Percentiles rank a stretch among this genome's conserved stretches.
These are phyloP conservation scores for Eilema sororculum DNA, from an alignment of 2,888 invertebrate genomes.

Conservation along the genomic window DNA sequence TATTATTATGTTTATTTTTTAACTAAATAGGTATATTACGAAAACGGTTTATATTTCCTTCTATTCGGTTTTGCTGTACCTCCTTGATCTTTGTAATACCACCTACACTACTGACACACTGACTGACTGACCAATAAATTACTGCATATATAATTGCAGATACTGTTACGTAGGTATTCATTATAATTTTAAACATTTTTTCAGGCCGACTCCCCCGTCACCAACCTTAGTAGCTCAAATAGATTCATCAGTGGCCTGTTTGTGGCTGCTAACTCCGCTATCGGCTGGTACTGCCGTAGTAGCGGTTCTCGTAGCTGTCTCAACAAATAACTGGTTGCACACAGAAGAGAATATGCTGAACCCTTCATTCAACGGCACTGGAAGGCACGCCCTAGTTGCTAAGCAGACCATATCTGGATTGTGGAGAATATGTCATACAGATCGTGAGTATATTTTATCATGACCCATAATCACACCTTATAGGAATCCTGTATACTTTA, in stretches of 20 bases:
- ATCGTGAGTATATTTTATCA: slow-evolving; percentile 88
- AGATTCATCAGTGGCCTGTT: slow-evolving; percentile 88
- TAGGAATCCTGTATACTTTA: too few relatives aligned
- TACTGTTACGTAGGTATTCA: not conserved
- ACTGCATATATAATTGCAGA: not conserved
- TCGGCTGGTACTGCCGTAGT: slow-evolving; percentile 91
- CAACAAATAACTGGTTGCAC: slow-evolving; percentile 94
- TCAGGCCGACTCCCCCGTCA: slow-evolving; percentile 81
- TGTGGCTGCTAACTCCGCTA: slow-evolving; percentile 89
- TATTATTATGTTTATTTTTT: too few relatives aligned
- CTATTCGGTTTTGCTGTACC: too few relatives aligned
- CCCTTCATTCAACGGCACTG: slow-evolving; percentile 92
- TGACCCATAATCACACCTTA: too few relatives aligned
- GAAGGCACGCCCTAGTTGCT: slow-evolving; percentile 89
- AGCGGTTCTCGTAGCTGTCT: slow-evolving; percentile 91
- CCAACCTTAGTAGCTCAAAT: slow-evolving; percentile 82
- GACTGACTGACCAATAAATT: too few relatives aligned
- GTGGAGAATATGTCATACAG: slow-evolving; percentile 93
- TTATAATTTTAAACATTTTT: slow-evolving; percentile 35
- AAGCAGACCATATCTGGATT: slow-evolving; percentile 93
- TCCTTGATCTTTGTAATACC: too few relatives aligned
- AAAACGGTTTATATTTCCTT: too few relatives aligned
- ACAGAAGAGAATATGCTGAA: slow-evolving; percentile 95
- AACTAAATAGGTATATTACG: too few relatives aligned
- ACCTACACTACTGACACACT: too few relatives aligned